These are phyloP conservation scores for Zaprionus davidi DNA, from an alignment of 1,140 invertebrate genomes.

Conservation along the genomic window DNA sequence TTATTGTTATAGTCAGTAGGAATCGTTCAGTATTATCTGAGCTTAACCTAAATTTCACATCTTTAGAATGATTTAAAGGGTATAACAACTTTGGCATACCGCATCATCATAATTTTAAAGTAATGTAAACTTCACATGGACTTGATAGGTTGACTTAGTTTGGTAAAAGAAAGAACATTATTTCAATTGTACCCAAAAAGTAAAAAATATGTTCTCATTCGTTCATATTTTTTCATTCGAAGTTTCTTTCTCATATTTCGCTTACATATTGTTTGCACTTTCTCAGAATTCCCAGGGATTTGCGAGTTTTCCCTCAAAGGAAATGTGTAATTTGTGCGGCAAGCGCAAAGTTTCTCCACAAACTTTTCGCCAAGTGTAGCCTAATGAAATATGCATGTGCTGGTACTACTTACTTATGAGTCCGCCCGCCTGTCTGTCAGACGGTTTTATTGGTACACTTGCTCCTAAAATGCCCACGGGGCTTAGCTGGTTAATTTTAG, in stretches of 20 bases:
- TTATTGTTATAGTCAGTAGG: too few relatives aligned
- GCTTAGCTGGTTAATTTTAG: slow-evolving; percentile 72
- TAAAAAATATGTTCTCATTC: neutral
- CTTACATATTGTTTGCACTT: neutral
- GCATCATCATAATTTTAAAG: too few relatives aligned
- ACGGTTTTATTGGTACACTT: slow-evolving; percentile 71
- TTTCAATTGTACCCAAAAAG: neutral
- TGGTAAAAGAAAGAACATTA: neutral
- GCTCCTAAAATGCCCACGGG: slow-evolving; percentile 69
- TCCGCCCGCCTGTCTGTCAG: slow-evolving; percentile 25
- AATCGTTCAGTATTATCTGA: too few relatives aligned
- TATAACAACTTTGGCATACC: too few relatives aligned
- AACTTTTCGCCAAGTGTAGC: slow-evolving; percentile 32
- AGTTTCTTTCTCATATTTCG: neutral
- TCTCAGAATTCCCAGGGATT: neutral
- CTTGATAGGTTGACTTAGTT: neutral
- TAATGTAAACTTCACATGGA: too few relatives aligned
- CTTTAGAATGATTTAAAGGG: too few relatives aligned
- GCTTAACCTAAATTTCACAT: too few relatives aligned
- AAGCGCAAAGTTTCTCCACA: neutral
- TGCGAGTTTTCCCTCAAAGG: neutral
- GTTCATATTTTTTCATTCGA: neutral
- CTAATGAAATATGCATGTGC: slow-evolving; percentile 39
- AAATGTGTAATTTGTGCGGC: slow-evolving; percentile 3
- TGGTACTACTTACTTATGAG: slow-evolving; percentile 23